Evolutionary conservation across 2,888 invertebrate genomes (phyloP), one percentile per base, ranked within the genome.

Genomic region (Habrosyne pyritoides): DNA sequence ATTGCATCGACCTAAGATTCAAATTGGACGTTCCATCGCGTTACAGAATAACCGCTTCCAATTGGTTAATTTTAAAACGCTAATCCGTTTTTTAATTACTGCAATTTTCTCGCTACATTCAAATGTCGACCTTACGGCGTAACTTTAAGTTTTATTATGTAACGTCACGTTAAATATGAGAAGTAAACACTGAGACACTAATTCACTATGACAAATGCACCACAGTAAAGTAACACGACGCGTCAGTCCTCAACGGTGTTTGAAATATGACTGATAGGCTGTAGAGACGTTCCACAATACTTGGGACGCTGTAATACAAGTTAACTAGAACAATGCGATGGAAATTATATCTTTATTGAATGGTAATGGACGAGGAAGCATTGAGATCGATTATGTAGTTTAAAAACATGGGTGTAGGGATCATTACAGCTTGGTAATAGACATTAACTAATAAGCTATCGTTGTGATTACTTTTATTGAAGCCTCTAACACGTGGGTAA

Each of bases 201-300:
- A 33, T 33, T 33, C 1, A n/a, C n/a, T 33, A 33, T 33, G 33
- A 33, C 4, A 33, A 33, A 5, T n/a, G 33, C 33, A 33, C 6
- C 33, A 33, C 42, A 42, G 42, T 42, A 36, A 6, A 36, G 5
- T 12, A 14, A 36, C 2, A 33, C 2, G 33, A 2, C 12, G 10
- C 50, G 50, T 50, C 50, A 21, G 50, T 6, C 14, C 21, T 18
- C 18, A 5, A 18, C 50, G 18, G 21, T 50, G 50, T 18, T 50
- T 50, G 50, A 21, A 21, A 28, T 10, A 50, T 30, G 21, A 50
- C 50, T 50, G 50, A 50, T 50, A 30, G 30, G 36, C 2, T 30
- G 33, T 28, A 47, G 6, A 47, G 47, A 47, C 22, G 47, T 50
- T 12, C 28, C 30, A 10, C 50, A 12, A 28, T 30, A 28, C 50